Base-by-base conservation (phyloP, 64 coral and sea anemone species). In the Stylophora pistillata region DNA sequence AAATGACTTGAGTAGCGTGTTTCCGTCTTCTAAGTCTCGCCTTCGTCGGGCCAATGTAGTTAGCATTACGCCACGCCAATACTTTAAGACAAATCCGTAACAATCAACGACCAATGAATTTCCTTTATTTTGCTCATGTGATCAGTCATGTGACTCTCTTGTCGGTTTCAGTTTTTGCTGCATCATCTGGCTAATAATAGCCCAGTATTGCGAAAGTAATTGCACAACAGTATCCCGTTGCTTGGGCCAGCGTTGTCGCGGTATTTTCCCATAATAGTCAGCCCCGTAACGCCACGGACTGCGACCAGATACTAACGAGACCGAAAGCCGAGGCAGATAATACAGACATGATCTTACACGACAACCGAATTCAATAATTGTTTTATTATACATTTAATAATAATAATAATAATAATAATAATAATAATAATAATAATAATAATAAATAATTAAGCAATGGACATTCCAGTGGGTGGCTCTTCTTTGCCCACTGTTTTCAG, bases 181-280 rank as follows among this genome's bases (percentile, higher is more conserved):
- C 9, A 32, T 82, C 79, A 82, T 82, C 1, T 29, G 1, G 28
- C 79, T 60, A 82, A 82, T 82, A 82, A 82, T 82, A 82, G 79
- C 32, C 11, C 18, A 21, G 17, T 56, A 75, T 76, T 76, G 41
- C 18, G 73, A 53, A 33, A 76, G 12, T 9, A 41, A 73, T 76
- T 82, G 58, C 13, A 30, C 30, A 82, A 65, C 18, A 4, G 30
- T 25, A 15, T 12, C 14, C 0, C 2, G 12, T 21, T 64, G 78
- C 32, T 53, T 76, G 25, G 21, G 1, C 77, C 27, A 15, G 23
- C 56, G 18, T 59, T 30, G 78, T 33, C 2, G 28, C 18, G 2
- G 21, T 61, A 2, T 80, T 2, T 68, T 68, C 26, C 26, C 21
- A 18, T 60, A 60, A 60, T 60, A 47, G 37, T 47, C 37, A 47